Evolutionary conservation across 2,888 invertebrate species (phyloP), one percentile per base, ranked within the genome.

Genomic region (Ectemnius lituratus): DNA sequence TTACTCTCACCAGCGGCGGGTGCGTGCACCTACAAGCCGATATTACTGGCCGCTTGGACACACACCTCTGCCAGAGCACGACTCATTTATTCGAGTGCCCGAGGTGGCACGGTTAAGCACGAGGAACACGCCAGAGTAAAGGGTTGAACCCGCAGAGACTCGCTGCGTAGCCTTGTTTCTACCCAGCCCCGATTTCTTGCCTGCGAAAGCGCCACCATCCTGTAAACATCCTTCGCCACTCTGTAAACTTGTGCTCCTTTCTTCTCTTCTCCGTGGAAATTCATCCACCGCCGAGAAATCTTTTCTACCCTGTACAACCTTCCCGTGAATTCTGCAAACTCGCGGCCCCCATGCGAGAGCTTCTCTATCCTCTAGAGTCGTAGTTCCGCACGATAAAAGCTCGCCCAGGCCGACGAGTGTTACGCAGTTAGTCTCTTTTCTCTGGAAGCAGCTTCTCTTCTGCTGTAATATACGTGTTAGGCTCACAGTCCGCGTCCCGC

Each of bases 391-490:
- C 37, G 37, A 11, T 37, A 37, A 37, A 37, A 37, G 37, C 37
- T 37, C 37, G 37, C 11, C 37, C 37, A 37, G 37, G 8, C 37
- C 2, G 8, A 11, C 37, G 37, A 37, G 37, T 37, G 8, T 37
- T 37, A 37, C 37, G 37, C 37, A 37, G 37, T 37, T 37, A 37
- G 37, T 37, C 37, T 8, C 37, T 37, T 37, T 37, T 37, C 37
- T 11, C 37, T 37, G 8, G 37, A 37, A 37, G 1, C 37, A 1
- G 37, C 8, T 77, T 78, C 67, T 79, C 75, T 76, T 46, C 69
- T 49, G 57, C 68, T 79, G 76, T 86, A 85, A 84, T 84, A 78
- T 87, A 87, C 86, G 84, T 79, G 86, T 83, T 84, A 78, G 81
- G 76, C 81, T 84, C 85, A 86, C 83, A 85, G 85, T 76, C 83